A percentile compares a stretch with the other conserved stretches of the same genome.
phyloP scores from a whole-genome alignment of 2,888 invertebrate genomes.

The Tachina lurida region DNA sequence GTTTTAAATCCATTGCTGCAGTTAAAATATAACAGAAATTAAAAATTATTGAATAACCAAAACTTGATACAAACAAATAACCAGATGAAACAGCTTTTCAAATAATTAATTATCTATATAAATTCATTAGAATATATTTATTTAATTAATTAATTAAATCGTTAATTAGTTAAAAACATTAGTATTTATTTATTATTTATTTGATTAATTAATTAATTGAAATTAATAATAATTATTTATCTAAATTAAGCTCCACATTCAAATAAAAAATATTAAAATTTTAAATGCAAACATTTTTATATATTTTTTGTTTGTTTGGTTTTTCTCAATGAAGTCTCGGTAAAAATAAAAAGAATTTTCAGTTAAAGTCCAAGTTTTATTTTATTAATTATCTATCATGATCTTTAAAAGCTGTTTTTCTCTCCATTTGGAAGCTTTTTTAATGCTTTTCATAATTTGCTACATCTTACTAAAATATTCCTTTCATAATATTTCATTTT shows the following conservation, averaged over 20 bases:
- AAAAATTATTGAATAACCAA: neutral
- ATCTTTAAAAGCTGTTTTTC: conserved; percentile 25
- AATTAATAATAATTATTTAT: no score
- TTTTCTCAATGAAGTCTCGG: neutral
- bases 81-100: neutral
- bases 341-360: neutral
- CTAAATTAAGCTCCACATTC: no score
- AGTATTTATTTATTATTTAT: no score
- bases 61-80: neutral
- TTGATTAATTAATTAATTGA: no score
- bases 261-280: no score
- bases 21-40: neutral
- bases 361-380: neutral
- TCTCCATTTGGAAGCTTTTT: conserved; percentile 21
- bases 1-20: conserved; percentile 42
- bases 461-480: conserved; percentile 28
- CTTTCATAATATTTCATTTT: conserved; percentile 29
- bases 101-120: no score
- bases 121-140: no score
- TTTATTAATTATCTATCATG: neutral
- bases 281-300: no score
- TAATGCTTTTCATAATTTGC: conserved; percentile 29
- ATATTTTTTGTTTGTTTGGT: no score
- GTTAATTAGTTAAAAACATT: no score
- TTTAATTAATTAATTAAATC: no score